Base-by-base conservation (phyloP, 2,888 invertebrate species). In the Parnassius apollo region DNA sequence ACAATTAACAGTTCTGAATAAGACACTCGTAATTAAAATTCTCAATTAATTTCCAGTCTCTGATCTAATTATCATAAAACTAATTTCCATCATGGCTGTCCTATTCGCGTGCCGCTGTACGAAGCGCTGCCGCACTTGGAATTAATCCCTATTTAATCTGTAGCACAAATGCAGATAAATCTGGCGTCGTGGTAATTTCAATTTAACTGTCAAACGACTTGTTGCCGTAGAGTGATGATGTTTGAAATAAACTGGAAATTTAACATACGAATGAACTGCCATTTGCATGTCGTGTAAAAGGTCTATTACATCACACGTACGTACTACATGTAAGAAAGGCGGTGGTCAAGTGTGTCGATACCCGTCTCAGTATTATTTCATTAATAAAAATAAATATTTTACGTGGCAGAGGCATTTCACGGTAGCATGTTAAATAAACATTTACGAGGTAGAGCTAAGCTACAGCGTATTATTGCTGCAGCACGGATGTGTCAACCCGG, bases 141-240 rank as follows among this genome's bases (percentile, higher is more conserved):
- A 62, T 62, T 62, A 62, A 62, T 62, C 48, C 58, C 54, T 58
- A 57, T 62, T 53, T 62, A 62, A 62, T 58, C 62, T 62, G 58
- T 54, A 54, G 48, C 62, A 62, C 62, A 62, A 62, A 62, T 58
- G 62, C 53, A 59, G 62, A 62, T 62, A 62, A 62, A 58, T 62
- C 62, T 44, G 49, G 44, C 48, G 49, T 54, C 62, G 62, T 12
- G 62, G 62, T 62, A 58, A 62, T 62, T 62, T 62, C 62, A 62
- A 62, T 62, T 62, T 62, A 62, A 59, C 62, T 62, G 62, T 62
- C 62, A 62, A 62, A 62, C 62, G 44, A 55, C 62, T 62, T 54
- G 62, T 55, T 62, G 49, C 58, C 9, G 49, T 50, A 12, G 54
- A 58, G 62, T 55, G 58, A 62, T 59, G 62, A 62, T 62, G 57